Conservation (phyloP, 2,113 vertebrate species). For the Suncus etruscus region DNA sequence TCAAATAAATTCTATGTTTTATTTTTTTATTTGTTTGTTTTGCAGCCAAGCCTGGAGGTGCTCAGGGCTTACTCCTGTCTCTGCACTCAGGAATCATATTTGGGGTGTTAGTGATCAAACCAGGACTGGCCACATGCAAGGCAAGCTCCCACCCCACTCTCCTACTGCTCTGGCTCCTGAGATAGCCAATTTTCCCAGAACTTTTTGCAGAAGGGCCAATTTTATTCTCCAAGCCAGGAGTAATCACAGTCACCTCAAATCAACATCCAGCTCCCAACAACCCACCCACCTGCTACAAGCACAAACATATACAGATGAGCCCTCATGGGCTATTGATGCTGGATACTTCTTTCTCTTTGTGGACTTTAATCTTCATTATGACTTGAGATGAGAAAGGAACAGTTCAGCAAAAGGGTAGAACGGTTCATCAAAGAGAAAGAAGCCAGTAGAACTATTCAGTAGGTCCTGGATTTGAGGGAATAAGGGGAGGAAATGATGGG, state of each 20-base stretch:
- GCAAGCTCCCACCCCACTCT: too few relatives aligned
- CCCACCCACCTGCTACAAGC: slow-evolving; percentile 43
- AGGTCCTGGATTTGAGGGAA: slow-evolving; percentile 58
- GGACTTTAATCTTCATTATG: slow-evolving; percentile 82
- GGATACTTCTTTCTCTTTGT: slow-evolving; percentile 75
- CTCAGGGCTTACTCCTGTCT: too few relatives aligned
- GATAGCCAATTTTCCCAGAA: too few relatives aligned
- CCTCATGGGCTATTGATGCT: slow-evolving; percentile 60
- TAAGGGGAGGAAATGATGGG: background rate
- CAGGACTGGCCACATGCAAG: too few relatives aligned
- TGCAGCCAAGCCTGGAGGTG: too few relatives aligned
- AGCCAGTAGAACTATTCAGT: slow-evolving; percentile 74
- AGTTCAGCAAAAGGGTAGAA: slow-evolving; percentile 80
- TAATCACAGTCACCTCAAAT: background rate
- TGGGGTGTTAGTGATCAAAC: too few relatives aligned
- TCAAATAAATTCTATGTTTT: too few relatives aligned
- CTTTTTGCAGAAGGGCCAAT: background rate
- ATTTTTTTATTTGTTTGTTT: too few relatives aligned
- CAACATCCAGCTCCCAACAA: too few relatives aligned
- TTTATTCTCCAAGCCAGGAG: background rate
- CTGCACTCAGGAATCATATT: too few relatives aligned
- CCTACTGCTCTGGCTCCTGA: too few relatives aligned
- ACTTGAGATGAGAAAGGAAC: slow-evolving; percentile 81
- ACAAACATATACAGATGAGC: slow-evolving; percentile 81
- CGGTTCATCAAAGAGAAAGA: slow-evolving; percentile 83